Conservation (phyloP, 2,888 invertebrate genomes). For the Amiota mariae region DNA sequence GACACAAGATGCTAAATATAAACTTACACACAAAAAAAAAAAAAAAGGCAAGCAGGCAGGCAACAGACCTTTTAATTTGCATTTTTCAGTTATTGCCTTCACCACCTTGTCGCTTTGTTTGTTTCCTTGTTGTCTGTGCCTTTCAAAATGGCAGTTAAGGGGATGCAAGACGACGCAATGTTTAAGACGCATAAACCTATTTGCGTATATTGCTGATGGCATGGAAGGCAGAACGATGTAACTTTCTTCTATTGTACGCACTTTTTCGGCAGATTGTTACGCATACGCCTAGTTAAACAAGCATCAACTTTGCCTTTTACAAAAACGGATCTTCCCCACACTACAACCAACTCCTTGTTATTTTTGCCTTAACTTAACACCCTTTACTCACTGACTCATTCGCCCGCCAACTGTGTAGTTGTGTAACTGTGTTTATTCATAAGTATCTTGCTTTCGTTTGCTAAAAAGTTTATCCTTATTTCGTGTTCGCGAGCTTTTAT, state of each 20-base stretch:
- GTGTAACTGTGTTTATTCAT: neutral
- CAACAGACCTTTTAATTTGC: no score
- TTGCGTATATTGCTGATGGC: neutral
- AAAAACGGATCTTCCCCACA: neutral
- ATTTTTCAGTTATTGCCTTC: neutral
- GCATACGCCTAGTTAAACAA: constrained; percentile 16
- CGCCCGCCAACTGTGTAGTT: no score
- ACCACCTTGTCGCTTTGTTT: neutral
- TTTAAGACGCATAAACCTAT: neutral
- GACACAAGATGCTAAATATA: neutral
- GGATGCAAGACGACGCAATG: no score
- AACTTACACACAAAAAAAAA: neutral
- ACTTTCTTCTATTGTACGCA: neutral
- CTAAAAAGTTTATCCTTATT: constrained; percentile 2
- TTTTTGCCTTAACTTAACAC: neutral
- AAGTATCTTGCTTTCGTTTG: constrained; percentile 6
- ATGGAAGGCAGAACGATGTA: neutral
- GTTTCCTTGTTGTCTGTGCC: neutral
- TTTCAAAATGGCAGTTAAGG: neutral
- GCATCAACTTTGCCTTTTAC: constrained; percentile 8
- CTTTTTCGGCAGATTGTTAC: neutral
- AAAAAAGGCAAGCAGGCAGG: neutral
- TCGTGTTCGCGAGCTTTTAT: constrained; percentile 11
- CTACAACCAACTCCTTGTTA: no score
- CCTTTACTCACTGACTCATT: neutral